Evolutionary conservation across 2,888 invertebrate genomes (phyloP).

Genomic region (Pyrgus malvae): DNA sequence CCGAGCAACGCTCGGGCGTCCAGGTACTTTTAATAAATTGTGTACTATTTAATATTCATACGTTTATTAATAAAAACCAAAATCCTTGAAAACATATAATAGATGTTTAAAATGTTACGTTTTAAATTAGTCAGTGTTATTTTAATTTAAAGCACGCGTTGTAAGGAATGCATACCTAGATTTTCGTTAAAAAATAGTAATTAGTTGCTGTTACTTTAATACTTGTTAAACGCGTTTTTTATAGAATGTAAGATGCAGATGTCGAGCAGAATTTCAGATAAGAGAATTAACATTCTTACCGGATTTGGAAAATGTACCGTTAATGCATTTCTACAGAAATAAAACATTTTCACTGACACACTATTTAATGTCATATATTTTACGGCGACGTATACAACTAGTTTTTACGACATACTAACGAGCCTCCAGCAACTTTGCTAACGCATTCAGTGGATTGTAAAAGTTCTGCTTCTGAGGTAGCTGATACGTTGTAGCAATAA

Average conservation of each 20-base stretch:
- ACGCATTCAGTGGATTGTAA: neutral
- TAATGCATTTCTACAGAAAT: slow-evolving; percentile 3
- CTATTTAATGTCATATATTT: slow-evolving; percentile 1
- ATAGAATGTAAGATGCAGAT: neutral
- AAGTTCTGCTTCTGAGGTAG: neutral
- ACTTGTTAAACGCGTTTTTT: neutral
- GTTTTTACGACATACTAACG: slow-evolving; percentile 1
- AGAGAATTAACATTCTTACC: neutral
- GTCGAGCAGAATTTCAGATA: neutral
- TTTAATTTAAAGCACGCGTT: no score
- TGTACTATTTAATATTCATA: no score
- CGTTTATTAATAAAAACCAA: no score
- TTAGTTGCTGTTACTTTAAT: neutral
- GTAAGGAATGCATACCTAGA: no score
- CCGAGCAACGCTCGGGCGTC: no score
- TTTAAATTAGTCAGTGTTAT: no score
- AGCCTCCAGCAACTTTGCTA: neutral
- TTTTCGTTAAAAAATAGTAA: no score
- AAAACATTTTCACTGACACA: neutral
- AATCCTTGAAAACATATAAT: no score
- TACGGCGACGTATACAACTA: neutral
- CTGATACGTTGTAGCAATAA: neutral
- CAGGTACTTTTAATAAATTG: no score
- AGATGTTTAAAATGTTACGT: no score
- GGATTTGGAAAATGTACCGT: neutral